phyloP scores from a whole-genome alignment of 2,888 invertebrate species.

The Deilephila porcellus region DNA sequence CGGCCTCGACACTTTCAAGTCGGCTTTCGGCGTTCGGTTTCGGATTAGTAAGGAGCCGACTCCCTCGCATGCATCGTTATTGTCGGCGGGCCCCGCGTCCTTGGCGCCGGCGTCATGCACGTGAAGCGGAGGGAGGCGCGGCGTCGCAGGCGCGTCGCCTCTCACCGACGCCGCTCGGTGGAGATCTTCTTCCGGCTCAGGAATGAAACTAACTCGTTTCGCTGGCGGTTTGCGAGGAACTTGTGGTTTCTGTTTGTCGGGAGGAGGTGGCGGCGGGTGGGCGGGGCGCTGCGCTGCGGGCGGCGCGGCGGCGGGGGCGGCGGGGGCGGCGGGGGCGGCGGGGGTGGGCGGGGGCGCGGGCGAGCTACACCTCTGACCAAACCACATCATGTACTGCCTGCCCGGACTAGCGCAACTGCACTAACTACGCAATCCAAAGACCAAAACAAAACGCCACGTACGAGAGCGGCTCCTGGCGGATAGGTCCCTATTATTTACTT shows the following conservation, averaged over 20 bases:
- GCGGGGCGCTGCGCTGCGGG: conserved; percentile 53
- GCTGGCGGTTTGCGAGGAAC: conserved; percentile 79
- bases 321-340: conserved; percentile 61
- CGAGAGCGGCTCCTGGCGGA: conserved; percentile 36
- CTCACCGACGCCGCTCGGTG: conserved; percentile 54
- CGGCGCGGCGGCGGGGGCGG: conserved; percentile 55
- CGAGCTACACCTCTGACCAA: conserved; percentile 79
- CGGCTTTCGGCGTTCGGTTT: conserved; percentile 62
- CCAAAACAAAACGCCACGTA: conserved; percentile 58
- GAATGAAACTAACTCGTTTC: conserved; percentile 82
- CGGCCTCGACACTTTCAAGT: conserved; percentile 63
- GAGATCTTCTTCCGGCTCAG: conserved; percentile 62
- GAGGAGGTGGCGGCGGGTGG: conserved; percentile 65
- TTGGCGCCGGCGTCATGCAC: conserved; percentile 62
- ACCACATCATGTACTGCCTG: conserved; percentile 75
- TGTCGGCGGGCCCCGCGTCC: conserved; percentile 54
- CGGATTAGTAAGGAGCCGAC: conserved; percentile 75
- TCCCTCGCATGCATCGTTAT: conserved; percentile 81
- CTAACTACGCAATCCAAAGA: conserved; percentile 52
- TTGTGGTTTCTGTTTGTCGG: conserved; percentile 74
- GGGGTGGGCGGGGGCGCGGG: conserved; percentile 68
- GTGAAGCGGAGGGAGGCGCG: conserved; percentile 61
- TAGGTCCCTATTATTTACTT: conserved; percentile 9
- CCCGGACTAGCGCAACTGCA: conserved; percentile 54
- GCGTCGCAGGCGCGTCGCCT: conserved; percentile 56